phyloP scores from a whole-genome alignment of 1,140 invertebrate genomes.

The Drusus annulatus region DNA sequence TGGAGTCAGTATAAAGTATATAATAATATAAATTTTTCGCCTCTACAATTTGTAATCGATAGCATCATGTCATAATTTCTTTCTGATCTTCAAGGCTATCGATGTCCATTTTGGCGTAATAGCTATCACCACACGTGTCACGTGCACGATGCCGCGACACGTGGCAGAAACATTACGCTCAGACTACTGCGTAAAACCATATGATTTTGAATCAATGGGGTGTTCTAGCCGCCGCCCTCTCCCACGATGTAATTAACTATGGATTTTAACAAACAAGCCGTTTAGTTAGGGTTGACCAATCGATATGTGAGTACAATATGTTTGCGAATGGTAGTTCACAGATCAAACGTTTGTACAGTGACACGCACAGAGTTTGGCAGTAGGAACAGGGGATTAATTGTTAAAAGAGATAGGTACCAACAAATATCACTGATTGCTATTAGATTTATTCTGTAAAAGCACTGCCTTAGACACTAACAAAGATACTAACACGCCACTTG shows the following conservation, averaged over 20 bases:
- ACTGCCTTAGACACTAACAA: no score
- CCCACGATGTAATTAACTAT: background rate
- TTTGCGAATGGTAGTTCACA: background rate
- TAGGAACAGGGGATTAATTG: no score
- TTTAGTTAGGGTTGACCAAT: background rate
- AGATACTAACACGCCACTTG: no score
- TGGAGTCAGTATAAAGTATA: no score
- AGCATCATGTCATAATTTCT: background rate
- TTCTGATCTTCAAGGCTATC: background rate
- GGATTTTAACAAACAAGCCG: background rate
- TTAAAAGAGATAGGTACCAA: no score
- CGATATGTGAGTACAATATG: background rate
- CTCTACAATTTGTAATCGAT: no score
- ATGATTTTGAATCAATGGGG: background rate
- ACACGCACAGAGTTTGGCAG: no score
- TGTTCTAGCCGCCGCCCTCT: background rate
- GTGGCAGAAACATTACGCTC: background rate
- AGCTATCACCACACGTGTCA: background rate
- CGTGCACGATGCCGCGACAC: background rate
- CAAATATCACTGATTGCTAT: no score
- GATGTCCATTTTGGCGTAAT: background rate
- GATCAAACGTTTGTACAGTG: background rate
- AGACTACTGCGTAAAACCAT: background rate
- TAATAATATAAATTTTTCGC: no score
- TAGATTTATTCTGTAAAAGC: no score